A percentile compares a stretch with the other conserved stretches of the same genome.
These are phyloP conservation scores for Sinocyclocheilus anshuiensis DNA, from an alignment of 2,113 vertebrate species.

Conservation along the genomic window DNA sequence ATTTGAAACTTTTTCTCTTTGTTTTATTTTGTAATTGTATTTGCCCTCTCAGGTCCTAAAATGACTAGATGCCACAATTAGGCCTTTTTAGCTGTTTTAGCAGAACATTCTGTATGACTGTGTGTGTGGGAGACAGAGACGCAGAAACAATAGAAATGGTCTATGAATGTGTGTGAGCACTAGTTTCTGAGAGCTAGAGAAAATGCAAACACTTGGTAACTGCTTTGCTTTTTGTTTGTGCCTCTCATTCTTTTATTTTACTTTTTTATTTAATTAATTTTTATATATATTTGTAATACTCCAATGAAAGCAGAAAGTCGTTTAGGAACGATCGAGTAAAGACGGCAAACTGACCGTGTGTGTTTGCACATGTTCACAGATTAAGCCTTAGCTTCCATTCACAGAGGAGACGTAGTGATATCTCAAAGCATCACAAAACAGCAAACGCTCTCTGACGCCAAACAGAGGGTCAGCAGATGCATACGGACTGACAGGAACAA, in stretches of 20 bases:
- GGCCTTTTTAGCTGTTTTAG: neutral
- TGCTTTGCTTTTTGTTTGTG: conserved; percentile 9
- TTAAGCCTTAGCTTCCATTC: conserved; percentile 72
- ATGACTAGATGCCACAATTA: neutral
- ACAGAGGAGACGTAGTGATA: conserved; percentile 52
- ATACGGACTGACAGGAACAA: conserved; percentile 57
- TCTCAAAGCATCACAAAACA: conserved; percentile 60
- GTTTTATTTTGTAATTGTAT: neutral
- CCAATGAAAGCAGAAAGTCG: neutral
- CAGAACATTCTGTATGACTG: conserved; percentile 42
- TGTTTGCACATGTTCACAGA: conserved; percentile 77
- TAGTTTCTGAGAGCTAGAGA: conserved; percentile 9
- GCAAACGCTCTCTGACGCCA: conserved; percentile 59
- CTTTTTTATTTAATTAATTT: neutral
- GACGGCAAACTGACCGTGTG: conserved; percentile 64
- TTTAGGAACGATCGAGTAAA: conserved; percentile 54
- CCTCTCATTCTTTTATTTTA: neutral
- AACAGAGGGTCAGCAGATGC: conserved; percentile 51
- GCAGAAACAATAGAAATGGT: neutral
- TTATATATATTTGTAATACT: conserved; percentile 60
- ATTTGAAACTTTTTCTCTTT: conserved; percentile 59
- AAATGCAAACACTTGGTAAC: neutral
- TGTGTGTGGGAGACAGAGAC: conserved; percentile 35
- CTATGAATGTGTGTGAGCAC: conserved; percentile 16
- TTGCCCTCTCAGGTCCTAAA: neutral